Evolutionary conservation across 2,113 vertebrate species (phyloP).

Genomic region (Xiphophorus couchianus): DNA sequence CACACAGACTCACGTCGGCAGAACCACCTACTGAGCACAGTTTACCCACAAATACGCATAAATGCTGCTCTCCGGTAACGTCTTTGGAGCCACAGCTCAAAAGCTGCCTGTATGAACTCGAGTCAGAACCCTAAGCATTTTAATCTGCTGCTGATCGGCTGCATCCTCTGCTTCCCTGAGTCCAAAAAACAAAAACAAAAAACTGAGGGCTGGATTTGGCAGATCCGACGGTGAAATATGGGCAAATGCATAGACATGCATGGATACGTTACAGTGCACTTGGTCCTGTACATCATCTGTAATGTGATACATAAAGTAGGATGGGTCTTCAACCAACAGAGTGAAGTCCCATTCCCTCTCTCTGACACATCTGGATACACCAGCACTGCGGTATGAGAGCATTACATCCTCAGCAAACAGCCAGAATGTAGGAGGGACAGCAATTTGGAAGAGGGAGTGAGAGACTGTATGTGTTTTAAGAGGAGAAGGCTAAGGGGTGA

Average conservation of each 20-base stretch:
- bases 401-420: constrained; percentile 54
- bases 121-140: background rate
- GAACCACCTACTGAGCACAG: constrained; percentile 46
- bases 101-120: constrained; percentile 5
- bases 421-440: constrained; percentile 44
- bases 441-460: constrained; percentile 33
- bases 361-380: constrained; percentile 47
- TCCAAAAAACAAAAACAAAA: background rate
- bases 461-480: constrained; percentile 10
- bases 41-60: constrained; percentile 38
- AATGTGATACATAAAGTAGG: constrained; percentile 43
- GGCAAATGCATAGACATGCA: background rate
- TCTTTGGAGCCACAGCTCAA: constrained; percentile 5
- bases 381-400: constrained; percentile 68
- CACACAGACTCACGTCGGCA: constrained; percentile 29
- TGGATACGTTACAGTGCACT: constrained; percentile 30
- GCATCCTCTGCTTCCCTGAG: constrained; percentile 11
- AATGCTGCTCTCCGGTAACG: constrained; percentile 7
- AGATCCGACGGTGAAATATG: constrained; percentile 14
- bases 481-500: constrained; percentile 41
- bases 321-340: constrained; percentile 36
- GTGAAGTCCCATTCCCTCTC: constrained; percentile 7
- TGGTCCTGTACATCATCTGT: constrained; percentile 45
- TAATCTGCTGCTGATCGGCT: constrained; percentile 23
- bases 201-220: background rate